Evolutionary conservation across 2,888 invertebrate genomes (phyloP), one percentile per base, ranked within the genome.

Genomic region (Formica aserva): DNA sequence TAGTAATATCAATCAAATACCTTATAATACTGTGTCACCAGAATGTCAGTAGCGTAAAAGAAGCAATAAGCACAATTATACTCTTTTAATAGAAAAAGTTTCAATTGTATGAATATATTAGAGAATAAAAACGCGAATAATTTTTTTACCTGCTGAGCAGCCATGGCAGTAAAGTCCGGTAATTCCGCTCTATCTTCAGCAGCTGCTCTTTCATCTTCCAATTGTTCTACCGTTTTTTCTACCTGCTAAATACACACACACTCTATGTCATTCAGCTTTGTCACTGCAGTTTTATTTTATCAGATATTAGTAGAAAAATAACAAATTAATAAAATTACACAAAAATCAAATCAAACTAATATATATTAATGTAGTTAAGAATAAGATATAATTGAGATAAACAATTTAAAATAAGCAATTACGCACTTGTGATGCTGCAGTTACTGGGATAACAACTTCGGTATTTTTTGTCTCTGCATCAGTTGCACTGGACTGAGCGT

Each of bases 111-210:
- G 69, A 29, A n/a, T 66, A 57, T 38, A 66, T 65, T 41, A 26
- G 15, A 32, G 52, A 4, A 13, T 32, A 67, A 62, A 41, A 22
- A 29, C 62, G 29, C 65, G 71, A 82, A 35, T 18, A 57, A 48
- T 29, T 29, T 6, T 82, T 74, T 93, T 94, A 94, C 95, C 94
- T 95, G 94, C 80, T 94, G 94, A 8, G 95, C 94, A 81, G 95
- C 93, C 93, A 95, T 95, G 62, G 95, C 95, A 80, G 95, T 91
- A 90, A 95, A 95, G 88, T 95, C 95, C 77, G 95, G 95, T 77
- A 95, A 92, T 86, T 95, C 94, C 72, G 94, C 94, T 89, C 95
- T 94, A 89, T 95, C 95, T 83, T 94, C 94, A 3, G 94, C 94
- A 38, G 93, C 94, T 65, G 94, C 93, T 92, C 95, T 95, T 86